Percentiles rank a stretch among this genome's conserved stretches.
Evolutionary conservation across 2,113 vertebrate species (phyloP).

Genomic region (Sceloporus undulatus): DNA sequence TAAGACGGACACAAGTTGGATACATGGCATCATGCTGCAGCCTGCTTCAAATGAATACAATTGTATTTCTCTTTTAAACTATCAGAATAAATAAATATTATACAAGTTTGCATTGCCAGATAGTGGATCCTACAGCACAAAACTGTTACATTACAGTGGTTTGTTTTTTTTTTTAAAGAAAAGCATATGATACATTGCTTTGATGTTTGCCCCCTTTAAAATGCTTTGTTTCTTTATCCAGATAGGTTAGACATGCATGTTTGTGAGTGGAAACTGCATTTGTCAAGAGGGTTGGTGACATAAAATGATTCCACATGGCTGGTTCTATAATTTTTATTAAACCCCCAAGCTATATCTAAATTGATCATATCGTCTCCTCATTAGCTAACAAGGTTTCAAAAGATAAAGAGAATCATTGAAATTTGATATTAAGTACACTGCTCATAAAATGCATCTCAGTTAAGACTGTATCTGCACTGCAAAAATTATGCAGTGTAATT

Average conservation of each 20-base stretch:
- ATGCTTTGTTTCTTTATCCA: slow-evolving; percentile 69
- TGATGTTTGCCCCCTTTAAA: slow-evolving; percentile 59
- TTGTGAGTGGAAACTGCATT: slow-evolving; percentile 55
- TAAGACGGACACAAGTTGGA: slow-evolving; percentile 69
- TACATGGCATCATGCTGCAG: slow-evolving; percentile 79
- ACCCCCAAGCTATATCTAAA: not conserved
- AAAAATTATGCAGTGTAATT: too few relatives aligned
- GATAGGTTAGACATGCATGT: slow-evolving; percentile 51
- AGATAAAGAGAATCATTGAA: not conserved
- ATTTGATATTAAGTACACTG: not conserved
- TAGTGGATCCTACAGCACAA: slow-evolving; percentile 79
- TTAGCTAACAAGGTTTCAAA: not conserved
- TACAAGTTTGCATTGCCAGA: slow-evolving; percentile 71
- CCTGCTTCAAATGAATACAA: slow-evolving; percentile 69
- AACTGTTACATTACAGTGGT: slow-evolving; percentile 78
- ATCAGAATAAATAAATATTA: slow-evolving; percentile 85
- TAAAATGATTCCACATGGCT: slow-evolving; percentile 24
- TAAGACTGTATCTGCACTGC: not conserved
- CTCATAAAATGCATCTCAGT: not conserved
- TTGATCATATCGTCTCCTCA: not conserved
- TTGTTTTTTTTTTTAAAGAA: slow-evolving; percentile 75
- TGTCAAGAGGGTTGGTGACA: slow-evolving; percentile 56
- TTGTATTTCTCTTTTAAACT: slow-evolving; percentile 70
- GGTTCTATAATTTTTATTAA: not conserved
- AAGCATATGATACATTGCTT: slow-evolving; percentile 69